Evolutionary conservation across 2,797 vertebrate species (phyloP).

Genomic region (Craterocephalus amniculus): DNA sequence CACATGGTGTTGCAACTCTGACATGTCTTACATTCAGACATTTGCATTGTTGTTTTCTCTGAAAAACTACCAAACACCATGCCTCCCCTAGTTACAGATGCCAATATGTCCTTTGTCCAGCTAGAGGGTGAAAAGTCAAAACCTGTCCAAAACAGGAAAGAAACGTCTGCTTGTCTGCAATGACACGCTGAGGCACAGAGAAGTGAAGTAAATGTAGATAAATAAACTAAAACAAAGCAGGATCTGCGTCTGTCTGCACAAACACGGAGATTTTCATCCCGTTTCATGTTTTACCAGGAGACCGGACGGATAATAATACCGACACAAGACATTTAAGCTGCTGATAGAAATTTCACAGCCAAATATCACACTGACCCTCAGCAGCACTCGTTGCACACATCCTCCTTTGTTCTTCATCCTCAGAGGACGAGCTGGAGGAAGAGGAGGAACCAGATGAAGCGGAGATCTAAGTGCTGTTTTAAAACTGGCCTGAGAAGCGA

Average conservation of each 20-base stretch:
- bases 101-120: too few species aligned
- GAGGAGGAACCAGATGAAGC: background rate
- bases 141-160: background rate
- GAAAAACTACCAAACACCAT: too few species aligned
- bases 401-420: constrained; percentile 61
- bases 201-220: too few species aligned
- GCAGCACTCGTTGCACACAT: constrained; percentile 32
- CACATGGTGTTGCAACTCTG: too few species aligned
- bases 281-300: background rate
- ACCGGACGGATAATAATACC: constrained; percentile 65
- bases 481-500: background rate
- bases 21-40: too few species aligned
- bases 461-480: constrained; percentile 16
- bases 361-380: constrained; percentile 75
- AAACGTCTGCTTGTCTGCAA: too few species aligned
- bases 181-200: too few species aligned
- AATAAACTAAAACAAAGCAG: too few species aligned
- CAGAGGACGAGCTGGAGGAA: constrained; percentile 21
- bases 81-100: too few species aligned
- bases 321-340: constrained; percentile 69
- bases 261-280: background rate
- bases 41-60: too few species aligned
- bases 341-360: constrained; percentile 77
- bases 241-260: too few species aligned
- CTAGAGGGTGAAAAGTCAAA: too few species aligned